Conservation (phyloP, 2,113 vertebrate species). For the Turdus rufiventris region DNA sequence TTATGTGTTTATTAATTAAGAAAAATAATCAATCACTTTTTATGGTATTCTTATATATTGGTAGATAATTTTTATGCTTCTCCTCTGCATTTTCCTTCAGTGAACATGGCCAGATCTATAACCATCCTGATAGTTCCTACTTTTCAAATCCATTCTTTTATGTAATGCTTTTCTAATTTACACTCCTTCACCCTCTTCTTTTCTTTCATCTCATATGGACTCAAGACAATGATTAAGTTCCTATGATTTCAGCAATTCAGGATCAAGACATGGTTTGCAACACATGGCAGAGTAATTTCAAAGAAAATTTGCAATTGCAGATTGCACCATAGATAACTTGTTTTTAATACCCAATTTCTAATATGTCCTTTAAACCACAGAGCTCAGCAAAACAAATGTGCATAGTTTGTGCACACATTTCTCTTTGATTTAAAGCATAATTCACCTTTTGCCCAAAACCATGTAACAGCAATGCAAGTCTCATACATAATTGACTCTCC, state of each 20-base stretch:
- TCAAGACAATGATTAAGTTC: neutral
- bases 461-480: neutral
- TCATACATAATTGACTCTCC: neutral
- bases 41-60: neutral
- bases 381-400: neutral
- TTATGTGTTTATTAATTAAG: neutral
- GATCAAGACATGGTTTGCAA: neutral
- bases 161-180: neutral
- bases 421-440: neutral
- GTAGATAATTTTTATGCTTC: neutral
- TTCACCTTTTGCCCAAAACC: neutral
- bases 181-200: neutral
- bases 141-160: slow-evolving; percentile 5
- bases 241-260: neutral
- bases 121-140: neutral
- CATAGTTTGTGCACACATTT: neutral
- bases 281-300: neutral
- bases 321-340: neutral
- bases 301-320: neutral
- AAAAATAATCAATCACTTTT: neutral
- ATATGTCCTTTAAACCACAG: neutral
- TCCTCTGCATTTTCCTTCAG: neutral
- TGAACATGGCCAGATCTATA: neutral
- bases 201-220: neutral
- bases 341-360: neutral